These are phyloP conservation scores for Anaspis maculata DNA, from an alignment of 2,888 invertebrate genomes.

Conservation along the genomic window DNA sequence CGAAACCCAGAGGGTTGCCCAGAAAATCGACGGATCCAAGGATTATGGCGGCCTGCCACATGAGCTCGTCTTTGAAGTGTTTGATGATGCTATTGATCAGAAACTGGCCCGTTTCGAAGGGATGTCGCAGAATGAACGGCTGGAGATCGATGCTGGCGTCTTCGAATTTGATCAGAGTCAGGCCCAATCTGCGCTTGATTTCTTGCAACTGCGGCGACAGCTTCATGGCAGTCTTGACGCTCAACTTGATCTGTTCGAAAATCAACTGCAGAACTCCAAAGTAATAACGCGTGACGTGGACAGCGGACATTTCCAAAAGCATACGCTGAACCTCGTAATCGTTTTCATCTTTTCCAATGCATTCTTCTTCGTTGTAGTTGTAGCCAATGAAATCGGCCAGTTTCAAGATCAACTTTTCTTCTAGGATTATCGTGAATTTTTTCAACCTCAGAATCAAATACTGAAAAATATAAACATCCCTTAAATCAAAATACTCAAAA, in stretches of 20 bases:
- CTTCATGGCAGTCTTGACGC: constrained; percentile 76
- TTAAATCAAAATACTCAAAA: no score
- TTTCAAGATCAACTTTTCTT: constrained; percentile 76
- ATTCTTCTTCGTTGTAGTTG: constrained; percentile 47
- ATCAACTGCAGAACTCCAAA: constrained; percentile 39
- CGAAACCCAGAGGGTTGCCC: constrained; percentile 93
- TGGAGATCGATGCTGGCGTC: constrained; percentile 90
- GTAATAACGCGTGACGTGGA: constrained; percentile 65
- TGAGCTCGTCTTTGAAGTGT: constrained; percentile 77
- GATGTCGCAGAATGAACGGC: constrained; percentile 78
- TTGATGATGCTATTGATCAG: constrained; percentile 71
- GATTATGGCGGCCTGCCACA: constrained; percentile 93
- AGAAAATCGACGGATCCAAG: constrained; percentile 95
- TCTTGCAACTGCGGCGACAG: constrained; percentile 65
- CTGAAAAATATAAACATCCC: no score
- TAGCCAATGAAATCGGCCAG: constrained; percentile 53
- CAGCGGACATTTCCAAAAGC: constrained; percentile 69
- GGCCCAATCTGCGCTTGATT: constrained; percentile 77
- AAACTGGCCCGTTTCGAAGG: constrained; percentile 85
- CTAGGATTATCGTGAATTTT: constrained; percentile 77
- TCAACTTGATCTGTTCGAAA: constrained; percentile 65
- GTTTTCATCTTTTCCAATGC: constrained; percentile 55
- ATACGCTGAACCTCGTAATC: constrained; percentile 75
- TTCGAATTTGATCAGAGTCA: constrained; percentile 92
- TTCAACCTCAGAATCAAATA: constrained; percentile 74